Evolutionary conservation across 2,113 vertebrate genomes (phyloP).

Genomic region (Carettochelys insculpta): DNA sequence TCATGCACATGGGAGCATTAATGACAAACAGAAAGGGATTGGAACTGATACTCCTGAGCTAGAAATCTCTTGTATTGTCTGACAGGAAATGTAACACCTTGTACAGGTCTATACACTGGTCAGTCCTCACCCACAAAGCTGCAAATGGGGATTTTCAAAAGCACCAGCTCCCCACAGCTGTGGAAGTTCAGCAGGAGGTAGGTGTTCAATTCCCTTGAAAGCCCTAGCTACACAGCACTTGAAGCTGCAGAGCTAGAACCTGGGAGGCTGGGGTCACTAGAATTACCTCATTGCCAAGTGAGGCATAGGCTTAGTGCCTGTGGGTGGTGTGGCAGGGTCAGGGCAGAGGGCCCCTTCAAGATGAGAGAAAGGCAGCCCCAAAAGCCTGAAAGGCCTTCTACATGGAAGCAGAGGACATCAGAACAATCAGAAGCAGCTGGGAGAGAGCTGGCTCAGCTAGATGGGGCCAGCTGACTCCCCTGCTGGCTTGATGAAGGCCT

Average conservation of each 20-base stretch:
- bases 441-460: too few relatives aligned
- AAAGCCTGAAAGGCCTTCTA: too few relatives aligned
- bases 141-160: background rate
- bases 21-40: background rate
- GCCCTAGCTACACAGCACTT: background rate
- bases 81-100: background rate
- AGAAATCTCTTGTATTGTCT: background rate
- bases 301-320: background rate
- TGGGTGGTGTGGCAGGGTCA: too few relatives aligned
- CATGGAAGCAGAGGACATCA: too few relatives aligned
- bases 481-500: too few relatives aligned
- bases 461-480: too few relatives aligned
- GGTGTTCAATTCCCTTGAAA: background rate
- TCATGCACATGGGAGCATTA: background rate
- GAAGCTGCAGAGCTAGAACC: background rate
- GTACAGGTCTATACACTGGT: background rate
- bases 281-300: background rate
- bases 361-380: too few relatives aligned
- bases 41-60: background rate
- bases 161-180: background rate
- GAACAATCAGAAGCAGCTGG: too few relatives aligned
- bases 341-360: too few relatives aligned
- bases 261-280: background rate
- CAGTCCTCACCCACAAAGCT: rapidly evolving
- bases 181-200: background rate